Evolutionary conservation across 2,113 vertebrate species (phyloP), one percentile per base, ranked within the genome.

Genomic region (Acanthochromis polyacanthus): DNA sequence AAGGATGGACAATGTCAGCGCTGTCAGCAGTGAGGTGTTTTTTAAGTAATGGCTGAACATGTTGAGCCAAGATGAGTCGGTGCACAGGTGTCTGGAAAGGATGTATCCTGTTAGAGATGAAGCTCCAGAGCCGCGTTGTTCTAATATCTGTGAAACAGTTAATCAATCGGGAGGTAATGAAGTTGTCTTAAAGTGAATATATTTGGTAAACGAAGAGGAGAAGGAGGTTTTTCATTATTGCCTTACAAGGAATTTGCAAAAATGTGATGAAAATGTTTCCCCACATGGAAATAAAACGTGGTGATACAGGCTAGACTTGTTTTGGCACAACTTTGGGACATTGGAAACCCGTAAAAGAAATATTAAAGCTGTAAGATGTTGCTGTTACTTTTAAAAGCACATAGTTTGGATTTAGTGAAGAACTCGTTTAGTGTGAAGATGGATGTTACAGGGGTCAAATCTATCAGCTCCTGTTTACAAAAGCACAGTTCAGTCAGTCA

Each of bases 11-110:
- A 78, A 28, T 57, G 78, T 85, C 80, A 86, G 61, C 30, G 36
- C 20, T 75, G 82, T 87, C 83, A 71, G 71, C n/a, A 2, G 38
- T 38, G 52, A 89, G 68, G 75, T 87, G 82, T 82, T 78, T 79
- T 16, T 16, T 64, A 59, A 84, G 38, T 75, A 76, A 84, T 62
- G 53, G 16, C 38, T 53, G 0, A 3, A 62, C 38, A 22, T 40
- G 1, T 71, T 1, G 28, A 61, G 79, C 75, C 72, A 78, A 81
- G 43, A 75, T 66, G 28, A 77, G 73, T 77, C 43, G 51, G 45
- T 10, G 15, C 56, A 38, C 55, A 77, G 79, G 63, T 81, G 87
- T 83, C 83, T 89, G 74, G 65, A 81, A 67, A 51, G 65, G 62
- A 82, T 75, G 50, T 77, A 46, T 81, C 61, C 63, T 40, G 69